Base-by-base conservation (phyloP, 2,888 invertebrate genomes). In the Anoplius nigerrimus region DNA sequence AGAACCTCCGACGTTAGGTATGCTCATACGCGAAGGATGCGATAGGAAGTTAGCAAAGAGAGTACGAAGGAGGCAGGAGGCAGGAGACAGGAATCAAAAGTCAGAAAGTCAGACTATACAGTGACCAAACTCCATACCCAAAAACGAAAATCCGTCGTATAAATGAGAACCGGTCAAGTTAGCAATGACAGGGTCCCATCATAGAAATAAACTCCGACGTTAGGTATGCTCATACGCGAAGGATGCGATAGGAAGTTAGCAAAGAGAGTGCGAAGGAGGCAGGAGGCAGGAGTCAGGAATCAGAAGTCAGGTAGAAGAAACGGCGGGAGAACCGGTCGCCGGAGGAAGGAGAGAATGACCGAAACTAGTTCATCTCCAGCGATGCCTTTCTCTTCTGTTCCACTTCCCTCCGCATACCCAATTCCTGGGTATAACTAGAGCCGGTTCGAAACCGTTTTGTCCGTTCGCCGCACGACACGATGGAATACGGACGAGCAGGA, bases 341-440 rank as follows among this genome's bases (percentile, higher is more conserved):
- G 34, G 76, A 75, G 67, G 70, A 67, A 75, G 78, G 77, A 74
- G 79, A 79, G 76, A 82, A 78, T 79, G 65, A 76, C 69, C 73
- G 78, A 88, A 89, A 87, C 87, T 88, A 88, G 88, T 88, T 87
- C 88, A 88, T 87, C 87, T 87, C 85, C 18, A 18, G 11, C 76
- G n/a, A 80, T 82, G 83, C 88, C 88, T 89, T 88, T 89, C 88
- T 88, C 88, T 88, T 89, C 83, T 88, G 88, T 88, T 86, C 88
- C 86, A 89, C 88, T 89, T 89, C 81, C 81, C 82, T 70, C 71
- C 70, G 69, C 62, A 69, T 74, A 73, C 73, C 68, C 81, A 82
- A 80, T 80, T 82, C 81, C 78, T 73, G 77, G 72, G 86, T 87
- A 87, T 87, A 87, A 86, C 87, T 85, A 84, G 85, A 85, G 82